Base-by-base conservation (phyloP, 2,113 vertebrate species). In the Mobula hypostoma region DNA sequence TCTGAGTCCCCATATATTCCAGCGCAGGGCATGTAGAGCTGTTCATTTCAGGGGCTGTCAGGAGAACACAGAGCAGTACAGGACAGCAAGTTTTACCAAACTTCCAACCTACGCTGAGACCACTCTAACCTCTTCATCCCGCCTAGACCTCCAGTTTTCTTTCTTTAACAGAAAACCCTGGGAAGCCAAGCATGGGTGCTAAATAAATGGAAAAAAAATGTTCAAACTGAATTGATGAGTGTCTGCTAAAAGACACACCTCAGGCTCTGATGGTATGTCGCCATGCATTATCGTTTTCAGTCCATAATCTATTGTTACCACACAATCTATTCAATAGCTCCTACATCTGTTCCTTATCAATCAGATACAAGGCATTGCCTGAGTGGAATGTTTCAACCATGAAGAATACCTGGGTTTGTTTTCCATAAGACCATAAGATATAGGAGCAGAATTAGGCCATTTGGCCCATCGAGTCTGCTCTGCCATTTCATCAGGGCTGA, bases 311-410 rank as follows among this genome's bases (percentile, higher is more conserved):
- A 6, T 29, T 6, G 14, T 29, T 66, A 17, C 21, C 63, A 90
- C 63, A n/a, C 61, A 68, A 90, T 29, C 85, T 90, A 90, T 15
- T 66, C 85, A 90, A 90, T 32, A 90, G 61, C n/a, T 66, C 21
- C 85, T 66, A 32, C 85, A 90, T 68, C 29, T 66, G 85, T 90
- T 68, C 32, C 61, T 11, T 58, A 85, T 85, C 36, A 87, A 9
- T 61, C 85, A 88, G 83, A 29, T 61, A 2, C 9, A 12, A 17
- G 68, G 17, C 17, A 14, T 70, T 2, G 11, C 8, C 68, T 70
- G 68, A 17, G 48, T 48, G 48, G 68, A 70, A 17, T 70, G 68
- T 70, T 70, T 70, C 68, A 70, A 17, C 9, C 2, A 15, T 70
- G 68, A 15, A 17, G 68, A 70, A 15, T 11, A 12, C 2, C 11